Evolutionary conservation across 2,797 vertebrate genomes (phyloP).

Genomic region (Cryptoprocta ferox): DNA sequence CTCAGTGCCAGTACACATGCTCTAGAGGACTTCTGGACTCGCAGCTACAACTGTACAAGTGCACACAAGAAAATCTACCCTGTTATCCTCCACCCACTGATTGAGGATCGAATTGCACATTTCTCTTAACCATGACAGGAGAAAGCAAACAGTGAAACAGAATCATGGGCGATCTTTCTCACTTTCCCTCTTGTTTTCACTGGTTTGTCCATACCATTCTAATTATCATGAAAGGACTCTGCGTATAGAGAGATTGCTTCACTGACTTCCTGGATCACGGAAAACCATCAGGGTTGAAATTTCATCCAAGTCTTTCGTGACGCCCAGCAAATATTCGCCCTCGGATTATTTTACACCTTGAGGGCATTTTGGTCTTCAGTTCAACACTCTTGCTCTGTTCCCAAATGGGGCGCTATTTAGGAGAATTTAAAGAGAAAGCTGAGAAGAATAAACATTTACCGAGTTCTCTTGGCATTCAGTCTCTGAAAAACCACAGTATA

Average conservation of each 20-base stretch:
- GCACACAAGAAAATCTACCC: slow-evolving; percentile 93
- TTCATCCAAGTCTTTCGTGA: slow-evolving; percentile 91
- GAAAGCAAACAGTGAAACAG: slow-evolving; percentile 91
- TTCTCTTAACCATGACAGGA: slow-evolving; percentile 91
- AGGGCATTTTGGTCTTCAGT: slow-evolving; percentile 91
- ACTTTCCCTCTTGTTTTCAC: slow-evolving; percentile 88
- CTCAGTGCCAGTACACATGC: slow-evolving; percentile 89
- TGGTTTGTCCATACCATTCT: slow-evolving; percentile 90
- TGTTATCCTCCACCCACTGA: slow-evolving; percentile 92
- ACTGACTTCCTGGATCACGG: slow-evolving; percentile 90
- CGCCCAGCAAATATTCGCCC: slow-evolving; percentile 90
- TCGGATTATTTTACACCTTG: slow-evolving; percentile 91
- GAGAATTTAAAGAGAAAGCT: slow-evolving; percentile 91
- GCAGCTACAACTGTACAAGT: slow-evolving; percentile 92
- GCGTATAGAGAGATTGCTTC: slow-evolving; percentile 90
- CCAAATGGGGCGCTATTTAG: slow-evolving; percentile 90
- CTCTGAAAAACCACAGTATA: slow-evolving; percentile 92
- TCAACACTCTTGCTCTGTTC: slow-evolving; percentile 92
- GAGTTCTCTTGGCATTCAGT: slow-evolving; percentile 92
- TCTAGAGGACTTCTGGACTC: slow-evolving; percentile 91
- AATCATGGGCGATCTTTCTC: slow-evolving; percentile 89
- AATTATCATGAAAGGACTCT: slow-evolving; percentile 90
- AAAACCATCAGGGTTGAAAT: slow-evolving; percentile 91
- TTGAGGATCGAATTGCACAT: slow-evolving; percentile 92
- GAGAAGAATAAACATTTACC: slow-evolving; percentile 92